These are phyloP conservation scores for Azorinus chamasolen DNA, from an alignment of 2,888 invertebrate genomes.

Conservation along the genomic window DNA sequence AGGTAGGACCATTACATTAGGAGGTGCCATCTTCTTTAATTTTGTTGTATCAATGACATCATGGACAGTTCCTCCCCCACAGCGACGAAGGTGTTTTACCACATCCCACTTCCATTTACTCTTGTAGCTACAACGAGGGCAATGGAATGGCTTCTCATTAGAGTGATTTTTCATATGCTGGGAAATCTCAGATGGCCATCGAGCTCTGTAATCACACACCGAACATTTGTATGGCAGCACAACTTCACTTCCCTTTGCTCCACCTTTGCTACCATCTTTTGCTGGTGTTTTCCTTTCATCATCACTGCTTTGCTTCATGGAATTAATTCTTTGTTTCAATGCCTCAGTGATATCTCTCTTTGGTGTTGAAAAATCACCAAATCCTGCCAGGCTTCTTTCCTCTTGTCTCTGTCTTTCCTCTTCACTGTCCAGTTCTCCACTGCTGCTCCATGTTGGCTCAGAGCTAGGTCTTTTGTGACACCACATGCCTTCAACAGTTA, in stretches of 20 bases:
- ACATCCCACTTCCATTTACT: constrained; percentile 87
- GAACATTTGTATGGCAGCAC: constrained; percentile 84
- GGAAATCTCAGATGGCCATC: constrained; percentile 86
- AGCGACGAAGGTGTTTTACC: constrained; percentile 85
- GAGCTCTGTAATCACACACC: constrained; percentile 85
- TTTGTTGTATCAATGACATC: constrained; percentile 85
- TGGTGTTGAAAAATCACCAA: constrained; percentile 31
- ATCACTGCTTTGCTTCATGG: constrained; percentile 20
- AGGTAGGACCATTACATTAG: constrained; percentile 82
- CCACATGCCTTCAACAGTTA: constrained; percentile 34
- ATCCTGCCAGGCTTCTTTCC: constrained; percentile 38
- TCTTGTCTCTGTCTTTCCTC: constrained; percentile 20
- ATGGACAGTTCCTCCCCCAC: constrained; percentile 87
- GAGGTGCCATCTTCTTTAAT: constrained; percentile 76
- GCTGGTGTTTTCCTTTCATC: constrained; percentile 20
- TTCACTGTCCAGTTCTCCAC: constrained; percentile 4
- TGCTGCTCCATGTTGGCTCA: constrained; percentile 17
- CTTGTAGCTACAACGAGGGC: constrained; percentile 85
- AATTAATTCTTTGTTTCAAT: constrained; percentile 63
- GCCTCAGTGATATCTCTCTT: constrained; percentile 63
- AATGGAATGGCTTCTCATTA: constrained; percentile 85
- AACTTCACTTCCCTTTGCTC: constrained; percentile 66
- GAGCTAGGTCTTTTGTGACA: constrained; percentile 45
- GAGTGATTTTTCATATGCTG: constrained; percentile 87
- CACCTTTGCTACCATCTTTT: constrained; percentile 31